Base-by-base conservation (phyloP, 2,113 vertebrate genomes). In the Copsychus sechellarum region DNA sequence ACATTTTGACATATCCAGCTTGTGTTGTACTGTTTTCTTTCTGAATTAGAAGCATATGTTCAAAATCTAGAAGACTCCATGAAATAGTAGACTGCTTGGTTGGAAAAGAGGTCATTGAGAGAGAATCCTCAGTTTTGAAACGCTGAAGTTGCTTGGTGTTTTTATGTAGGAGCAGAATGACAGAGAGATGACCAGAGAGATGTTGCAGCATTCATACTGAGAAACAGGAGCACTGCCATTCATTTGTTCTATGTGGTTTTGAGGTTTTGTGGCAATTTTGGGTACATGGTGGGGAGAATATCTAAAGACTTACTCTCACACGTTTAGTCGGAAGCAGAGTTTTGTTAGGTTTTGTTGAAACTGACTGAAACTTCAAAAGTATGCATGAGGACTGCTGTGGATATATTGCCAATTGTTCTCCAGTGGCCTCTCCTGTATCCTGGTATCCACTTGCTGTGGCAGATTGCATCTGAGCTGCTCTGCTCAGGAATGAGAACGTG, bases 31-130 rank as follows among this genome's bases (percentile, higher is more conserved):
- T 67, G 24, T 80, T 95, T 88, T 76, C 28, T 87, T 80, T 40
- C 58, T 90, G 74, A 82, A 74, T 66, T 82, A 86, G 67, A 96
- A 93, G 74, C 47, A 60, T 86, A 47, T 53, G 29, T 73, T 92
- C 67, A 64, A 79, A 79, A 33, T 82, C 25, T 33, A 56, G 82
- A 90, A 84, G 87, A 78, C 50, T 8, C 38, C 28, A 12, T 90
- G 72, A 84, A 72, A 40, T 56, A 88, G 67, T 70, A 50, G 42
- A 79, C 62, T 73, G 50, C 47, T 88, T 86, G 94, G 34, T 91
- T 93, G 83, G 79, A 81, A 78, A 88, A 90, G 64, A 92, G 66
- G 45, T 70, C 34, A 29, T 70, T 94, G 47, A 64, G 81, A 69
- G 51, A 71, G 61, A 66, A 65, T 61, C 28, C n/a, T 92, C 53